These are phyloP conservation scores for Smutsia gigantea DNA, from an alignment of 2,797 vertebrate species.

Conservation along the genomic window DNA sequence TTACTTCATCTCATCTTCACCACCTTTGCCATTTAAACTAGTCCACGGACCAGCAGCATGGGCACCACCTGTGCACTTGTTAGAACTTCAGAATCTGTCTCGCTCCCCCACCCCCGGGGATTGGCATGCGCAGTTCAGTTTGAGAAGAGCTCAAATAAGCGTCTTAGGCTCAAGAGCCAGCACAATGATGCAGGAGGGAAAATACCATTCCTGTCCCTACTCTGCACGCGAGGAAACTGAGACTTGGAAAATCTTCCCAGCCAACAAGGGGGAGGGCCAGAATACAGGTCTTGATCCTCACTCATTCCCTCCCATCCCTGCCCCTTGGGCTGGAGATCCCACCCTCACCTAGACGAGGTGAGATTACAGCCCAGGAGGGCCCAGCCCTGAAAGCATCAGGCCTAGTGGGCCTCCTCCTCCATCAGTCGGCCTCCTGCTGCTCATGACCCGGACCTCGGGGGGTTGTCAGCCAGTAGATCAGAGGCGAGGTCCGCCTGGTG, in stretches of 20 bases:
- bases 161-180: not conserved
- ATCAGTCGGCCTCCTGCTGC: not conserved
- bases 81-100: not conserved
- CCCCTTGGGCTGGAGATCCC: too few species aligned
- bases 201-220: not conserved
- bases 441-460: not conserved
- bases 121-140: rapidly evolving
- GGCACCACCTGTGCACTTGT: not conserved
- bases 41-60: rapidly evolving
- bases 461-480: not conserved
- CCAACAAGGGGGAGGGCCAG: too few species aligned
- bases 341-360: rapidly evolving
- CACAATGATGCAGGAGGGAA: not conserved
- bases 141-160: not conserved
- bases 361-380: not conserved
- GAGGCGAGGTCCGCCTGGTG: not conserved
- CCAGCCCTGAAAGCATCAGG: not conserved
- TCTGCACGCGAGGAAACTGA: not conserved
- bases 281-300: not conserved
- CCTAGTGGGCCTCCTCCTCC: not conserved
- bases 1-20: not conserved
- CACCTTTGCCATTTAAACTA: not conserved
- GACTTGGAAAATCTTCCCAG: not conserved
- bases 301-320: too few species aligned
- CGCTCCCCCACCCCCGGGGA: rapidly evolving